Percentiles rank a stretch among this genome's conserved stretches.
Evolutionary conservation across 2,113 vertebrate species (phyloP).

Genomic region (Narcine bancroftii): DNA sequence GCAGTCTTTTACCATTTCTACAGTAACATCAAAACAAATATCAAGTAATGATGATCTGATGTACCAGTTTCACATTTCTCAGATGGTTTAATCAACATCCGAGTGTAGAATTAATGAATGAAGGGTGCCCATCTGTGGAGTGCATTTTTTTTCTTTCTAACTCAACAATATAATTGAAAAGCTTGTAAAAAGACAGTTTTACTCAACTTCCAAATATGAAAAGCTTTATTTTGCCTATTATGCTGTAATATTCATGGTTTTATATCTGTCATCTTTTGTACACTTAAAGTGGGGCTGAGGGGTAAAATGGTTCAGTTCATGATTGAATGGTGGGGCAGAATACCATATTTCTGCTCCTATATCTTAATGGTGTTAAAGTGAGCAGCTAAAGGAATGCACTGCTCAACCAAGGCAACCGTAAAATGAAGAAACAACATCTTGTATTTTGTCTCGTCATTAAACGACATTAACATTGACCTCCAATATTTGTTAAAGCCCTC

Average conservation of each 20-base stretch:
- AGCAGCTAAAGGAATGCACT: neutral
- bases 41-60: neutral
- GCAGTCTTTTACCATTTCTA: slow-evolving; percentile 1
- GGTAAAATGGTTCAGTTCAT: too few relatives aligned
- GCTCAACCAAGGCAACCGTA: too few relatives aligned
- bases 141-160: neutral
- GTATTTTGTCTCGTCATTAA: too few relatives aligned
- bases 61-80: neutral
- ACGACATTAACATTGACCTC: too few relatives aligned
- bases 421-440: too few relatives aligned
- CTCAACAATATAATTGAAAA: neutral
- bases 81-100: neutral
- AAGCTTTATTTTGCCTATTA: neutral
- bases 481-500: too few relatives aligned
- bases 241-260: neutral
- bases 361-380: too few relatives aligned
- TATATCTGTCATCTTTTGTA: neutral
- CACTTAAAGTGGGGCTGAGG: too few relatives aligned
- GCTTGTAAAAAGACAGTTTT: neutral
- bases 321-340: too few relatives aligned
- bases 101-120: neutral
- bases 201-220: neutral
- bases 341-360: too few relatives aligned
- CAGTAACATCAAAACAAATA: neutral
- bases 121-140: neutral